Conservation (phyloP, 2,888 invertebrate species). For the Cryptosula pallasiana region DNA sequence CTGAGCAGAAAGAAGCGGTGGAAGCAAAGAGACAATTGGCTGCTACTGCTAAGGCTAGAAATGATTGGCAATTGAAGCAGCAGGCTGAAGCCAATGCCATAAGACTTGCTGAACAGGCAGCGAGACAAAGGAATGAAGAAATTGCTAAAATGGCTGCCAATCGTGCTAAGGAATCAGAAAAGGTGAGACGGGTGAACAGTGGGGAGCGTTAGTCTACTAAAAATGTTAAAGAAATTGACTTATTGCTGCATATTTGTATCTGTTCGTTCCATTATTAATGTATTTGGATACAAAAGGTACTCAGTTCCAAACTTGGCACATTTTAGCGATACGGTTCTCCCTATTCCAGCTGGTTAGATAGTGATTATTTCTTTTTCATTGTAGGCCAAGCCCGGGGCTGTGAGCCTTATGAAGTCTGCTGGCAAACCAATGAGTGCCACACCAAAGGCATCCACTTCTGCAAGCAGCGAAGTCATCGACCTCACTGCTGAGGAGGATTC, state of each 20-base stretch:
- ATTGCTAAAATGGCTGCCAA: neutral
- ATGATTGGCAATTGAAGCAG: neutral
- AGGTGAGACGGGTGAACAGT: no score
- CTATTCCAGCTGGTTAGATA: no score
- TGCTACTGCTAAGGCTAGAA: neutral
- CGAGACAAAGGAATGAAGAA: neutral
- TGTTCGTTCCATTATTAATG: no score
- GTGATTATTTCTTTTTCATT: no score
- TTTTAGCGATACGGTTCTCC: no score
- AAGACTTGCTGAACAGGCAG: neutral
- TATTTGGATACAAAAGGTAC: no score
- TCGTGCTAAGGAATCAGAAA: no score
- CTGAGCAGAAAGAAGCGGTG: neutral
- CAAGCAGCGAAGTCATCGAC: constrained; percentile 35
- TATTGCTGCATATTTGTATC: no score
- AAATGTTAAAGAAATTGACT: no score
- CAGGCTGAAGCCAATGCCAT: neutral
- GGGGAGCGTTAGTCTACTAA: no score
- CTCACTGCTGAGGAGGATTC: constrained; percentile 40
- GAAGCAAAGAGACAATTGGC: neutral
- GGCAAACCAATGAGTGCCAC: neutral
- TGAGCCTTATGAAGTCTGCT: neutral
- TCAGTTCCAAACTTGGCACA: no score
- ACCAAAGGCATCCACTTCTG: neutral
- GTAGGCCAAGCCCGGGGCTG: no score